Evolutionary conservation across 2,797 vertebrate species (phyloP).

Genomic region (Rhinichthys osculus): DNA sequence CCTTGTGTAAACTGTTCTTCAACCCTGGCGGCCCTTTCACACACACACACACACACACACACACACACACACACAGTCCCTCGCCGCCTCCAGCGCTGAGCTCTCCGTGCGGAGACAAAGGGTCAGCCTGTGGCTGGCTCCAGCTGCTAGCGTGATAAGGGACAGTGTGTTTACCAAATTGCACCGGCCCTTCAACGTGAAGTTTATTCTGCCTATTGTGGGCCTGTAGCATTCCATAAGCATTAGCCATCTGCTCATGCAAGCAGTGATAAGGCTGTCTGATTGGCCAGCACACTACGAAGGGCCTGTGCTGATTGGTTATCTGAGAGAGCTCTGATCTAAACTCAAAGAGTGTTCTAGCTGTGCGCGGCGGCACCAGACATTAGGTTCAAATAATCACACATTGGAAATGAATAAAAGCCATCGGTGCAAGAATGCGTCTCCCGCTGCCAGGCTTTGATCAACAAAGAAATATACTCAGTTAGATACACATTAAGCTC

Average conservation of each 20-base stretch:
- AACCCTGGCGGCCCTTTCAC: slow-evolving; percentile 2
- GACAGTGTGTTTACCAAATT: slow-evolving; percentile 66
- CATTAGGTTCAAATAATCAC: slow-evolving; percentile 28
- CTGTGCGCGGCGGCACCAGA: background rate
- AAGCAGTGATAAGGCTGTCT: slow-evolving; percentile 49
- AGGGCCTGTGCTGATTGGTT: slow-evolving; percentile 47
- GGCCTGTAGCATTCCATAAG: slow-evolving; percentile 70
- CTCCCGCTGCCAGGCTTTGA: slow-evolving; percentile 5
- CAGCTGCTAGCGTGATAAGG: slow-evolving; percentile 70
- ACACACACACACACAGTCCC: background rate
- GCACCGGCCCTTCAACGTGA: slow-evolving; percentile 63
- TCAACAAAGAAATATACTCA: background rate
- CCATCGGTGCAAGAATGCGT: background rate
- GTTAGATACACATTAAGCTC: background rate
- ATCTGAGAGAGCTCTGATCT: slow-evolving; percentile 2
- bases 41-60: slow-evolving; percentile 5
- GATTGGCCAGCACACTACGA: slow-evolving; percentile 39
- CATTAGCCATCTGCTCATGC: slow-evolving; percentile 68
- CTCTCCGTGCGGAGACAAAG: slow-evolving; percentile 68
- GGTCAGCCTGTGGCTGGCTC: slow-evolving; percentile 61
- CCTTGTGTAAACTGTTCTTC: slow-evolving; percentile 70
- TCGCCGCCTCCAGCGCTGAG: slow-evolving; percentile 56
- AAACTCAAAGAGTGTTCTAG: slow-evolving; percentile 1
- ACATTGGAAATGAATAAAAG: slow-evolving; percentile 30
- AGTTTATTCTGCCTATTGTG: slow-evolving; percentile 68